Evolutionary conservation across 2,113 vertebrate genomes (phyloP).

Genomic region (Oostethus manadensis): DNA sequence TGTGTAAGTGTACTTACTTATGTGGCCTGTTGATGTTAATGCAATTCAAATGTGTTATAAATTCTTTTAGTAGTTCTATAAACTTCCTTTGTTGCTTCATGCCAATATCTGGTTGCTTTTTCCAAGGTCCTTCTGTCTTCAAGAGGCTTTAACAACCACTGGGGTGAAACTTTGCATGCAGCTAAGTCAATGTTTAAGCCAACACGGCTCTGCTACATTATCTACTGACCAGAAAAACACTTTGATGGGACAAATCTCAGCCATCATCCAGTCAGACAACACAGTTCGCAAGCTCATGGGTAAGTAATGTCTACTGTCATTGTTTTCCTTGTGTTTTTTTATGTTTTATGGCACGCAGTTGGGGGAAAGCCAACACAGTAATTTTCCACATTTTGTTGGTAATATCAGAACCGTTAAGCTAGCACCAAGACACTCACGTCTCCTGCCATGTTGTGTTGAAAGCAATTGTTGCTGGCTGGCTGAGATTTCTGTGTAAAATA

Average conservation of each 20-base stretch:
- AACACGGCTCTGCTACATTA: slow-evolving; percentile 77
- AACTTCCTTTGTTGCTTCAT: background rate
- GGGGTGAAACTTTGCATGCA: slow-evolving; percentile 87
- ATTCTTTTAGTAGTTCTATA: background rate
- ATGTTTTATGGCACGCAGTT: background rate
- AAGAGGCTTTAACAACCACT: slow-evolving; percentile 76
- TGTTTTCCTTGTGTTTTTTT: background rate
- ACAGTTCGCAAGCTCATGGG: slow-evolving; percentile 84
- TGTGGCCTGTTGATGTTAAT: no score
- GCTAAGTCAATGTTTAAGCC: slow-evolving; percentile 75
- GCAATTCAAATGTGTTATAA: no score
- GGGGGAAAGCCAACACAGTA: no score
- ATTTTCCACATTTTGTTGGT: no score
- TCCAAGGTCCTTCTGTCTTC: slow-evolving; percentile 75
- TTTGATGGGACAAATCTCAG: slow-evolving; percentile 87
- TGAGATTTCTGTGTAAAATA: no score
- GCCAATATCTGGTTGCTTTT: background rate
- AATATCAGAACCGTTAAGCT: no score
- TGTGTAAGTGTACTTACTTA: no score
- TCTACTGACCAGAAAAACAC: slow-evolving; percentile 65
- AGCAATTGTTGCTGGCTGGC: no score
- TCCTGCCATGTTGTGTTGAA: no score
- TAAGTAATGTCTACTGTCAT: slow-evolving; percentile 37
- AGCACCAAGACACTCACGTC: no score
- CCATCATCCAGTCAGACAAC: slow-evolving; percentile 73